Evolutionary conservation across 2,113 vertebrate genomes (phyloP).

Genomic region (Egretta garzetta): DNA sequence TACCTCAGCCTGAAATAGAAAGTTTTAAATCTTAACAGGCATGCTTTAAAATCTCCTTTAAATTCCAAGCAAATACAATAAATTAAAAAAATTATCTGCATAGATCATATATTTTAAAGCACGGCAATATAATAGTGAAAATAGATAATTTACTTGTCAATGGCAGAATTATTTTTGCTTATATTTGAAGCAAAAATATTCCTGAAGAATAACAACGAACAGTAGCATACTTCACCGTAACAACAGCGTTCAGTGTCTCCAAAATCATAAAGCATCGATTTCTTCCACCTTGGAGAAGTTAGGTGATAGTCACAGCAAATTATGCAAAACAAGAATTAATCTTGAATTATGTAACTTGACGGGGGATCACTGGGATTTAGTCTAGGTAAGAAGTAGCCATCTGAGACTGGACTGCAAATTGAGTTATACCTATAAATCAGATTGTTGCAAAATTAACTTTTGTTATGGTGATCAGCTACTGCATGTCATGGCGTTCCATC

Average conservation of each 20-base stretch:
- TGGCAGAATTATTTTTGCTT: background rate
- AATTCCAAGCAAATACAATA: background rate
- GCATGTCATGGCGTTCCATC: background rate
- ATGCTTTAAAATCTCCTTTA: background rate
- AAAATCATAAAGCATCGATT: background rate
- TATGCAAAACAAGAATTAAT: background rate
- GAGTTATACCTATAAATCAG: background rate
- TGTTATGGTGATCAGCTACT: background rate
- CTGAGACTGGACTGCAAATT: background rate
- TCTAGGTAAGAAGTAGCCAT: background rate
- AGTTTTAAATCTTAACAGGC: background rate
- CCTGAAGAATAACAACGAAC: background rate
- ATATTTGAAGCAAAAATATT: background rate
- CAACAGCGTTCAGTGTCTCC: background rate
- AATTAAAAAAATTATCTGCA: background rate
- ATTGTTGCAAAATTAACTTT: background rate
- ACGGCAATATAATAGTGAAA: background rate
- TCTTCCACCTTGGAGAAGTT: background rate
- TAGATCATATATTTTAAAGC: background rate
- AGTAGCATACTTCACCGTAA: background rate
- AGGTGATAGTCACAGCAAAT: background rate
- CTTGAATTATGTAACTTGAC: background rate
- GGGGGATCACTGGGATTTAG: background rate
- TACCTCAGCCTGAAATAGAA: constrained; percentile 38
- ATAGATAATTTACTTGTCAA: background rate